phyloP scores from a whole-genome alignment of 2,797 vertebrate species.

The Diplodus puntazzo region DNA sequence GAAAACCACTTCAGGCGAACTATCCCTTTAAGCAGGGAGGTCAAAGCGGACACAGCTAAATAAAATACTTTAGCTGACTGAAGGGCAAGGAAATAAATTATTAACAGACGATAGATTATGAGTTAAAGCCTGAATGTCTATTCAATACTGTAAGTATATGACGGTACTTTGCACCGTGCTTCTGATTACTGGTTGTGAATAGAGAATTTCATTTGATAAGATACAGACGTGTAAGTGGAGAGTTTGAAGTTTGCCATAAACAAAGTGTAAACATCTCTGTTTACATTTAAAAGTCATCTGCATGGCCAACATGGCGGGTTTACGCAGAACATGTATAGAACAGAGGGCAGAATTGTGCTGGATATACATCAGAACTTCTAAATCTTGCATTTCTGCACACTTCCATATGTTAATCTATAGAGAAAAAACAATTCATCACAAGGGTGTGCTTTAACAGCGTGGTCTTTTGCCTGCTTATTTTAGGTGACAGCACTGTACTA shows the following conservation, averaged over 20 bases:
- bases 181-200: conserved; percentile 58
- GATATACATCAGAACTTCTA: background rate
- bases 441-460: conserved; percentile 20
- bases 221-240: conserved; percentile 57
- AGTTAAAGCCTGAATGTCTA: conserved; percentile 58
- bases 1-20: conserved; percentile 18
- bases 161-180: conserved; percentile 76
- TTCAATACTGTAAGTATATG: conserved; percentile 65
- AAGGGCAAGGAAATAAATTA: conserved; percentile 76
- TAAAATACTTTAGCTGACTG: conserved; percentile 57
- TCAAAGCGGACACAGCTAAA: conserved; percentile 62
- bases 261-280: background rate
- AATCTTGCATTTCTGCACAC: background rate
- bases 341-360: background rate
- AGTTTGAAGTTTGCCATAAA: conserved; percentile 37
- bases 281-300: conserved; percentile 16
- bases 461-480: conserved; percentile 38
- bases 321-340: background rate
- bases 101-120: conserved; percentile 72
- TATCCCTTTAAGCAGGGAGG: conserved; percentile 67
- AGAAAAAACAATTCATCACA: conserved; percentile 8
- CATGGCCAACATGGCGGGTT: background rate
- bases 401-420: conserved; percentile 14
- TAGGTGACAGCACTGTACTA: conserved; percentile 31
- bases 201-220: conserved; percentile 74